These are phyloP conservation scores for Mus spicilegus DNA, from an alignment of 2,113 vertebrate species.

Conservation along the genomic window DNA sequence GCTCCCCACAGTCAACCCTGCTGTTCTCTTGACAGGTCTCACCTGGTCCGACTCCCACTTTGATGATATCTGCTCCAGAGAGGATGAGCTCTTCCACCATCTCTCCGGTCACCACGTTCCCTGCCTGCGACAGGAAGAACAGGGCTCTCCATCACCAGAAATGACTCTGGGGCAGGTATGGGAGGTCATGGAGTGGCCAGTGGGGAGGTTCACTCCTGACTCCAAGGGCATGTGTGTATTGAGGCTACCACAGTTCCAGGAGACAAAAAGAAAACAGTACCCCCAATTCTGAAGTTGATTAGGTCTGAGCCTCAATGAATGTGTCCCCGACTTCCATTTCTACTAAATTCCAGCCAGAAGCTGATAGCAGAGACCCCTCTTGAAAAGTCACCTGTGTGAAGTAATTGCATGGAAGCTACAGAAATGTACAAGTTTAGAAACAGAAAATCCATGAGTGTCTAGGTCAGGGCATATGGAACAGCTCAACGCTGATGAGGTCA, in stretches of 20 bases:
- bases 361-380: neutral
- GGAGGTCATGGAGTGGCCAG: neutral
- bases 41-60: conserved; percentile 99
- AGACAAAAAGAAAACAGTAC: neutral
- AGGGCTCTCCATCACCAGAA: neutral
- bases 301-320: neutral
- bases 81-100: conserved; percentile 99
- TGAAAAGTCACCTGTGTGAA: neutral
- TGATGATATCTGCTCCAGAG: conserved; percentile 97
- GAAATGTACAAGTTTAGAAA: neutral
- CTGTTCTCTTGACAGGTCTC: conserved; percentile 66
- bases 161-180: neutral
- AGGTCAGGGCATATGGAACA: neutral
- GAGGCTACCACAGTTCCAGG: neutral
- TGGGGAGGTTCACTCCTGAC: neutral
- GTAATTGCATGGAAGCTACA: neutral
- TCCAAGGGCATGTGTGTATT: fast-evolving
- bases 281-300: neutral
- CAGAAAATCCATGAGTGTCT: neutral
- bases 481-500: neutral
- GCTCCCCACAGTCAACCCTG: fast-evolving
- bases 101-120: conserved; percentile 98
- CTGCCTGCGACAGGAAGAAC: conserved; percentile 90
- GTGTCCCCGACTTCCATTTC: neutral
- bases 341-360: neutral